These are phyloP conservation scores for Zaprionus lachaisei DNA, from an alignment of 1,140 invertebrate species.

Conservation along the genomic window DNA sequence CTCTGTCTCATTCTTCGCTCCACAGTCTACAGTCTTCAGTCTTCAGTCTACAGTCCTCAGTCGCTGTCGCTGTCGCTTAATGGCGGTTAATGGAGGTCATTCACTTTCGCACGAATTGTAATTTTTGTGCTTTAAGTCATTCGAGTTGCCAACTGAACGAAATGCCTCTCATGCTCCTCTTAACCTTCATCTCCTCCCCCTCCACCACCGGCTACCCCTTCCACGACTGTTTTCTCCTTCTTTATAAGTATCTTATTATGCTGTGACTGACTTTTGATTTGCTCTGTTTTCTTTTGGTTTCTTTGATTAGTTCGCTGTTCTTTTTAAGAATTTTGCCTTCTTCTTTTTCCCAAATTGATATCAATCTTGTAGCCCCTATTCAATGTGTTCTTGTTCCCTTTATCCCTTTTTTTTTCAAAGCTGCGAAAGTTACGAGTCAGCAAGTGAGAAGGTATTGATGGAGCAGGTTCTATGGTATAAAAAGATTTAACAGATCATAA, in stretches of 20 bases:
- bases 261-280: constrained; percentile 7
- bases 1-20: constrained; percentile 14
- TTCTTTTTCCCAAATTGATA: background rate
- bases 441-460: background rate
- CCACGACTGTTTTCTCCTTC: background rate
- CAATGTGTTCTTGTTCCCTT: background rate
- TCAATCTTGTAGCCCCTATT: background rate
- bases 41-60: background rate
- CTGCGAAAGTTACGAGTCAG: background rate
- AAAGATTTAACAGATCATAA: too few species aligned
- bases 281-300: background rate
- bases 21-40: constrained; percentile 3
- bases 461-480: background rate
- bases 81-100: constrained; percentile 83
- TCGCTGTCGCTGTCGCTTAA: constrained; percentile 45
- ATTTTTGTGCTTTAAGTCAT: constrained; percentile 75
- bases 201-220: background rate
- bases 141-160: constrained; percentile 62
- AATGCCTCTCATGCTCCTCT: constrained; percentile 34
- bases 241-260: constrained; percentile 1
- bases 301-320: constrained; percentile 1
- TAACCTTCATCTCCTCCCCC: constrained; percentile 2
- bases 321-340: background rate
- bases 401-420: background rate
- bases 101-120: constrained; percentile 83